Percentiles rank a stretch among this genome's conserved stretches.
phyloP scores from a whole-genome alignment of 2,113 vertebrate species.

The Phaethon lepturus region DNA sequence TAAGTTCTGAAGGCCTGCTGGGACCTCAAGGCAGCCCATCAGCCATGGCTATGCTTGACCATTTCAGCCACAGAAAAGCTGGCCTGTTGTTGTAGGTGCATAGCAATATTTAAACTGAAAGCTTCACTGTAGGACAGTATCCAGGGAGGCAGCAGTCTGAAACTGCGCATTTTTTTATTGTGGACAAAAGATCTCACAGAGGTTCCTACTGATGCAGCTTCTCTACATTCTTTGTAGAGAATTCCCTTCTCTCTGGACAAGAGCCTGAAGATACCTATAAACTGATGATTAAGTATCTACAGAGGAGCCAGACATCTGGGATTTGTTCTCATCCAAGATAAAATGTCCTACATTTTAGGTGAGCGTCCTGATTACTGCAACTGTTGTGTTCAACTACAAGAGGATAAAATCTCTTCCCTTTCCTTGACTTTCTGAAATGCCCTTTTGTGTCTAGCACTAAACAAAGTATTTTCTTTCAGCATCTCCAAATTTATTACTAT shows the following conservation, averaged over 20 bases:
- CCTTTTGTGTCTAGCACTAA: neutral
- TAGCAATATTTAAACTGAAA: neutral
- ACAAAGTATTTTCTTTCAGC: neutral
- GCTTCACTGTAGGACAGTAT: neutral
- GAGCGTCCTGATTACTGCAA: neutral
- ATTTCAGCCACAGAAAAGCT: neutral
- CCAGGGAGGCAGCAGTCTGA: neutral
- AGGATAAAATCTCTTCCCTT: neutral
- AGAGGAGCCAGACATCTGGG: neutral
- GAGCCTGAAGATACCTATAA: neutral
- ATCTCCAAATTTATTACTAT: conserved; percentile 18
- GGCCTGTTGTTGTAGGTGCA: neutral
- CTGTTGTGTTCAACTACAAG: neutral
- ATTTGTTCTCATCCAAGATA: neutral
- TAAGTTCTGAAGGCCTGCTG: conserved; percentile 21
- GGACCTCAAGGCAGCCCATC: neutral
- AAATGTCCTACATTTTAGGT: neutral
- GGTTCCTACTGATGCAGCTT: neutral
- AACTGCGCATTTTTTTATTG: neutral
- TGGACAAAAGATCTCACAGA: neutral
- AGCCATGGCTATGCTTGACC: neutral
- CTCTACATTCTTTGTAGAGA: neutral
- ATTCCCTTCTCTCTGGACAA: neutral
- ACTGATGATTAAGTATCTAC: neutral
- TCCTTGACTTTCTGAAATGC: neutral